These are phyloP conservation scores for Perognathus longimembris DNA, from an alignment of 2,113 vertebrate genomes.

Conservation along the genomic window DNA sequence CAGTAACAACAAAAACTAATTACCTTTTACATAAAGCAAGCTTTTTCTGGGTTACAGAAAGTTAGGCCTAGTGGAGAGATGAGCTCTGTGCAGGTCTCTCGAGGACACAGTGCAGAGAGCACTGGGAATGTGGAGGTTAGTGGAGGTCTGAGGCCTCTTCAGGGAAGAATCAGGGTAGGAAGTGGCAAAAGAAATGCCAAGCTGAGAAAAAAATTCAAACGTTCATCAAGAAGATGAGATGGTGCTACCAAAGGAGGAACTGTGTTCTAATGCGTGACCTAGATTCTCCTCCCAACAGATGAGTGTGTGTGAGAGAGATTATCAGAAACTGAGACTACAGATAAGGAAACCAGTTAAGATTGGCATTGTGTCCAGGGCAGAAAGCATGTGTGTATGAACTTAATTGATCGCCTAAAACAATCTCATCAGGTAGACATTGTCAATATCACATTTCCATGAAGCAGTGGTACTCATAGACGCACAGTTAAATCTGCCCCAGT, in stretches of 20 bases:
- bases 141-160: background rate
- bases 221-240: background rate
- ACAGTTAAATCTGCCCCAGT: background rate
- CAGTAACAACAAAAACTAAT: no score
- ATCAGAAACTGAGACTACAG: background rate
- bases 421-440: background rate
- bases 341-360: background rate
- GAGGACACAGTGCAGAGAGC: background rate
- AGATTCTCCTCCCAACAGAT: background rate
- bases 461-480: background rate
- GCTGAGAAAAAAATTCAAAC: background rate
- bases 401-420: background rate
- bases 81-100: background rate
- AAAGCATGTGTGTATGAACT: background rate
- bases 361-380: background rate
- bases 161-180: background rate
- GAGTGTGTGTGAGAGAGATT: background rate
- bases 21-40: background rate
- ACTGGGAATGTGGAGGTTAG: background rate
- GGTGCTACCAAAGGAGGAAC: background rate
- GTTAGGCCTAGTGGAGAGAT: background rate
- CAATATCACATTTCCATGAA: background rate
- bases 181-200: background rate
- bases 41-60: conserved; percentile 11
- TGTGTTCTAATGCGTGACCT: background rate